Base-by-base conservation (phyloP, 37 sponge, comb jelly and placozoan species). In the Mnemiopsis leidyi region DNA sequence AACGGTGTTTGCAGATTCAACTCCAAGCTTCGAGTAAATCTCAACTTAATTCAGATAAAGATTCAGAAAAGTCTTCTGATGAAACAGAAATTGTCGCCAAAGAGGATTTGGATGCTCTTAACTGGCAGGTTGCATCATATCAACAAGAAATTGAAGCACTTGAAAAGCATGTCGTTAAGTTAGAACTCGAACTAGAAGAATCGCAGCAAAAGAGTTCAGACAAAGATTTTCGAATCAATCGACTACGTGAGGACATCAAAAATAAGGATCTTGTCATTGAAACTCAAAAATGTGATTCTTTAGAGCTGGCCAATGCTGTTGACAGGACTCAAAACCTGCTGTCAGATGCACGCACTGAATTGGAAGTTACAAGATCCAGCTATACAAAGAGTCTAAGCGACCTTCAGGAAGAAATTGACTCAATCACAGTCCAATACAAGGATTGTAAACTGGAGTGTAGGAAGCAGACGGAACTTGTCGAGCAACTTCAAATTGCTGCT, bases 211-310 rank as follows among this genome's bases (percentile, higher is more conserved):
- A 85, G 35, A 16, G 38, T 25, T 9, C 48, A 39, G 90, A 85
- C n/a, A 85, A 85, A 85, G 90, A 85, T 25, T 85, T 39, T 25
- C 40, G 90, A 85, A 40, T 85, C 0, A 85, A 85, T 37, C 33
- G 90, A 13, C 35, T 85, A 2, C 40, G 90, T 33, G 90, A 85
- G 48, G 90, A 85, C 30, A 39, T 85, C 48, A 85, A 85, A 39
- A 85, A 85, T 28, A 85, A 85, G 35, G 90, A 85, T 33, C 90
- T 85, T 18, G 90, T 33, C 9, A 85, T 85, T 33, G 90, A 85
- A 5, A 85, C 90, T 5, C 90, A 85, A 0, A 85, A 40, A 39
- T 38, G 61, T 23, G 61, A 85, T 85, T 35, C 90, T 18, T 29
- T 85, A 23, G 90, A 85, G 35, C 48, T 85, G 0, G 23, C 40